These are phyloP conservation scores for Tuta absoluta DNA, from an alignment of 2,888 invertebrate species.

Conservation along the genomic window DNA sequence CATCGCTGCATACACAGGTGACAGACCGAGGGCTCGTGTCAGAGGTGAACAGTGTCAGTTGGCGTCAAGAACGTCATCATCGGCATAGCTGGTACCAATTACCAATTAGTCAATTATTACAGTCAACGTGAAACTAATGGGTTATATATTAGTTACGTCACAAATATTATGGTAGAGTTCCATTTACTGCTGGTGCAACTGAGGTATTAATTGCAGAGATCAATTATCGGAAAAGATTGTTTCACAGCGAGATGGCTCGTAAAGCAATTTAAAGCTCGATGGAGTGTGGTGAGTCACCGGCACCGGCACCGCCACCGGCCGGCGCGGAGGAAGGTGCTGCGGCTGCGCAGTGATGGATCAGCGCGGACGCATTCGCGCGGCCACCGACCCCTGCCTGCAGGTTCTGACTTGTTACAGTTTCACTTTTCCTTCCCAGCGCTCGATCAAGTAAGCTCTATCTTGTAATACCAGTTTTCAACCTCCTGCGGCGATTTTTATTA, in stretches of 20 bases:
- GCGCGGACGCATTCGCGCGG: slow-evolving; percentile 39
- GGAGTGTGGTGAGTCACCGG: slow-evolving; percentile 18
- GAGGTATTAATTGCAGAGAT: neutral
- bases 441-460: slow-evolving; percentile 3
- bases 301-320: neutral
- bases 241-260: slow-evolving; percentile 16
- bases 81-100: neutral
- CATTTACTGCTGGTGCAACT: neutral
- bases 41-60: slow-evolving; percentile 51
- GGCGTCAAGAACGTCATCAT: slow-evolving; percentile 31
- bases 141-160: neutral
- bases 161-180: too few species aligned
- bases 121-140: neutral
- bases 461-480: slow-evolving; percentile 26
- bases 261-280: slow-evolving; percentile 6
- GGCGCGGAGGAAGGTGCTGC: slow-evolving; percentile 23
- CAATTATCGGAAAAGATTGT: neutral
- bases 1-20: slow-evolving; percentile 12
- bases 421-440: slow-evolving; percentile 65
- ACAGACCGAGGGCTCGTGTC: slow-evolving; percentile 34
- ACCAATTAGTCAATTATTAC: slow-evolving; percentile 2
- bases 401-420: slow-evolving; percentile 77
- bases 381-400: slow-evolving; percentile 76
- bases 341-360: slow-evolving; percentile 57
- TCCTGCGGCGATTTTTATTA: slow-evolving; percentile 27